A percentile compares a stretch with the other conserved stretches of the same genome.
phyloP scores from a whole-genome alignment of 1,140 invertebrate species.

The Drosophila kanapiae region DNA sequence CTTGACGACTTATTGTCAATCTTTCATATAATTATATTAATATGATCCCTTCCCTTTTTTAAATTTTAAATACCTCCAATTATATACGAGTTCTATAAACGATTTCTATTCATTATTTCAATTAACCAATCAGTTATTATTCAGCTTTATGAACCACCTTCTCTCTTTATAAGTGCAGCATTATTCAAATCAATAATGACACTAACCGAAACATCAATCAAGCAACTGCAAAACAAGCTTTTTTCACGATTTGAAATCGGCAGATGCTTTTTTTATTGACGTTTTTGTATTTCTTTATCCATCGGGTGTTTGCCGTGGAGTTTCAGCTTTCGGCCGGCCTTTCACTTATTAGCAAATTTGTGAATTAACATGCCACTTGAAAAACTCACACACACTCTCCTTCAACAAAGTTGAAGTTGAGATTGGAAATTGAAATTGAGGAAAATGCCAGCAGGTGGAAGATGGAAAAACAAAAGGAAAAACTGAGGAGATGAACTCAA shows the following conservation, averaged over 20 bases:
- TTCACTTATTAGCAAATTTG: slow-evolving; percentile 79
- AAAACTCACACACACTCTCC: slow-evolving; percentile 13
- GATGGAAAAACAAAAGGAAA: slow-evolving; percentile 3
- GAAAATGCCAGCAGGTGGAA: slow-evolving; percentile 37
- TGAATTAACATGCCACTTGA: slow-evolving; percentile 71
- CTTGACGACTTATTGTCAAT: background rate
- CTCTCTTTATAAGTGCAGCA: slow-evolving; percentile 5
- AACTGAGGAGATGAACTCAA: slow-evolving; percentile 1
- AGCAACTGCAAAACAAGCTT: slow-evolving; percentile 46
- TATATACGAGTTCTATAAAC: slow-evolving; percentile 2
- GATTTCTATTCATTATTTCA: background rate
- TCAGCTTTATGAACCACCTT: background rate
- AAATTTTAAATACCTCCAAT: slow-evolving; percentile 12
- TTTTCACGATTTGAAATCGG: slow-evolving; percentile 28
- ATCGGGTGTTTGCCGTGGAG: slow-evolving; percentile 22
- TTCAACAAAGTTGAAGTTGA: slow-evolving; percentile 22
- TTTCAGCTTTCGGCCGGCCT: slow-evolving; percentile 52
- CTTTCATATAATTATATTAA: slow-evolving; percentile 1
- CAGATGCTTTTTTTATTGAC: slow-evolving; percentile 22
- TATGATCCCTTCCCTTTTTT: slow-evolving; percentile 2
- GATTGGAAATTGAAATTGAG: slow-evolving; percentile 46
- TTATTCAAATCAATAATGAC: slow-evolving; percentile 49
- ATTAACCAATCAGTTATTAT: slow-evolving; percentile 13
- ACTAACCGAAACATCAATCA: slow-evolving; percentile 44
- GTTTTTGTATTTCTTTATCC: slow-evolving; percentile 21